Conservation (phyloP, 2,797 vertebrate genomes). For the Triplophysa yarkandensis region DNA sequence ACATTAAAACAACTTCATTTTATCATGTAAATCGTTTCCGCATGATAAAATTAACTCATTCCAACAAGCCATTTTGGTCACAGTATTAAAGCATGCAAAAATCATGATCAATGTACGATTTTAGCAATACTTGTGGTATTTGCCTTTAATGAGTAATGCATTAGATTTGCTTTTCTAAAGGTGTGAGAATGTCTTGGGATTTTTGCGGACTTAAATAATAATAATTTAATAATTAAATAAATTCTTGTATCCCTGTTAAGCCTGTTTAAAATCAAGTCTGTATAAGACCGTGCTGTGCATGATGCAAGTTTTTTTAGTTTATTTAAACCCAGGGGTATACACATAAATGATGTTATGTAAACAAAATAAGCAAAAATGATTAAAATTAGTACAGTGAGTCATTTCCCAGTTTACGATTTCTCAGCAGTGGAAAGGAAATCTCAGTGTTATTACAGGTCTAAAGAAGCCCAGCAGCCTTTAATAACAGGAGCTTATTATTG, state of each 20-base stretch:
- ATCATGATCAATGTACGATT: background rate
- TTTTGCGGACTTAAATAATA: constrained; percentile 17
- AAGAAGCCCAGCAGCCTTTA: constrained; percentile 42
- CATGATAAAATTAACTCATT: too few species aligned
- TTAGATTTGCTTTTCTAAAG: constrained; percentile 6
- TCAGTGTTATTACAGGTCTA: constrained; percentile 1
- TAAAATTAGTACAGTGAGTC: constrained; percentile 19
- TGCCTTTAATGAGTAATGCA: constrained; percentile 18
- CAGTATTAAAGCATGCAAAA: too few species aligned
- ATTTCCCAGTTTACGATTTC: constrained; percentile 24
- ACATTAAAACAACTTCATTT: too few species aligned
- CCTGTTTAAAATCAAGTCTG: background rate
- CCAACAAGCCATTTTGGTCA: too few species aligned
- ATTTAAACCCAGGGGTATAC: constrained; percentile 49
- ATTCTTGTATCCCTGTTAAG: constrained; percentile 4
- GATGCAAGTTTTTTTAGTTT: constrained; percentile 29
- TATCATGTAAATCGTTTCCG: too few species aligned
- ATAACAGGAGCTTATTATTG: constrained; percentile 49
- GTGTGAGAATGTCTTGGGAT: background rate
- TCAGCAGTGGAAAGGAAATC: background rate
- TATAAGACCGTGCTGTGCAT: background rate
- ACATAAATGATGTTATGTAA: constrained; percentile 29
- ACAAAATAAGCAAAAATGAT: constrained; percentile 23
- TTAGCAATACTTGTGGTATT: background rate
- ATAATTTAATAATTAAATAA: constrained; percentile 7